These are phyloP conservation scores for Galerucella nymphaeae DNA, from an alignment of 2,888 invertebrate species.

Conservation along the genomic window DNA sequence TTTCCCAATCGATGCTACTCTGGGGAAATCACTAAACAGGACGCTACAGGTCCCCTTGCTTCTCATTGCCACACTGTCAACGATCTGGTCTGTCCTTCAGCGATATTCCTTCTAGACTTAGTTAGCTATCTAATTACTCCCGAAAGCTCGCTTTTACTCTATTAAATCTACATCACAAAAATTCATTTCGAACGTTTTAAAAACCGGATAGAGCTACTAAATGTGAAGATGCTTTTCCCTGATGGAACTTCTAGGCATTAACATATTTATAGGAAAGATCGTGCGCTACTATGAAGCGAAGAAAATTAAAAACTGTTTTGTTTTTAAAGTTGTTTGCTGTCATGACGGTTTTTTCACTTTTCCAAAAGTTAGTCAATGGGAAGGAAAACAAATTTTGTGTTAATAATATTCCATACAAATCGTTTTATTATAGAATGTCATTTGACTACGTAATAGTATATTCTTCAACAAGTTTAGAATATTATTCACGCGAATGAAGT, in stretches of 20 bases:
- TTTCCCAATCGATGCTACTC: constrained; percentile 64
- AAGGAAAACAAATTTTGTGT: too few relatives aligned
- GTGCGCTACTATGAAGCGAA: not conserved
- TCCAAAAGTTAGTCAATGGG: too few relatives aligned
- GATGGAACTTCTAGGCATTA: constrained; percentile 12
- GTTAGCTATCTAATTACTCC: constrained; percentile 56
- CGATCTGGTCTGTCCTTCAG: constrained; percentile 51
- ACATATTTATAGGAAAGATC: constrained; percentile 8
- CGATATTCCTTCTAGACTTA: constrained; percentile 53
- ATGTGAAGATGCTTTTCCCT: constrained; percentile 23
- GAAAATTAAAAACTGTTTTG: constrained; percentile 13
- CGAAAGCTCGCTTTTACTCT: constrained; percentile 51
- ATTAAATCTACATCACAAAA: constrained; percentile 52
- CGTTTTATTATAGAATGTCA: too few relatives aligned
- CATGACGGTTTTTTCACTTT: not conserved
- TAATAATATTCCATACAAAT: too few relatives aligned
- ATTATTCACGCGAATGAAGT: too few relatives aligned
- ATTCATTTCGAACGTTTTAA: constrained; percentile 38
- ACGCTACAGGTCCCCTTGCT: constrained; percentile 50
- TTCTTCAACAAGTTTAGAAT: too few relatives aligned
- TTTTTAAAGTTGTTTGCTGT: not conserved
- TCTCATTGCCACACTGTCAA: constrained; percentile 51
- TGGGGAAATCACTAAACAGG: constrained; percentile 65
- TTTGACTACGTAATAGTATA: too few relatives aligned
- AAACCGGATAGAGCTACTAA: constrained; percentile 33